Conservation (phyloP, 2,888 invertebrate species). For the Sphinx pinastri region DNA sequence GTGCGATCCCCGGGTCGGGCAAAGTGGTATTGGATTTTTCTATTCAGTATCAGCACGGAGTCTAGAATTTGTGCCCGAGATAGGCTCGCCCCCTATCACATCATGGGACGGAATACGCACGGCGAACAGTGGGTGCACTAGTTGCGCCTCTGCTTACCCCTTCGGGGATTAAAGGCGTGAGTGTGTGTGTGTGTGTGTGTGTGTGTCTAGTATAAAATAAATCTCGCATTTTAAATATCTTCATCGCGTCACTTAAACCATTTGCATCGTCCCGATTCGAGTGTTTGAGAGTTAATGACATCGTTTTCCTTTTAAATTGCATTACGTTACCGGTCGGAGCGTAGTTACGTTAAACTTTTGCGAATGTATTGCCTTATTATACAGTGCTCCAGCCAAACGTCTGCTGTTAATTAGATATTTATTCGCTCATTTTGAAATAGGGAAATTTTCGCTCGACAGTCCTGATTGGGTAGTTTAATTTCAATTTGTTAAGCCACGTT, state of each 20-base stretch:
- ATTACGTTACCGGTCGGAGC: conserved; percentile 40
- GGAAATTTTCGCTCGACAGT: background rate
- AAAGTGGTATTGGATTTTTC: no score
- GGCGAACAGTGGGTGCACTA: no score
- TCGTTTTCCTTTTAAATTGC: conserved; percentile 53
- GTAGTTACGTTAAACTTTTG: conserved; percentile 38
- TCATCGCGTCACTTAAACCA: conserved; percentile 5
- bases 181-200: no score
- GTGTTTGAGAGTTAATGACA: conserved; percentile 43
- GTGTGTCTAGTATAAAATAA: no score
- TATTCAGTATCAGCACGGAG: no score
- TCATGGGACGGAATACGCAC: no score
- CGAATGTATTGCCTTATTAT: conserved; percentile 44
- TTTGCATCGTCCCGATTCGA: conserved; percentile 11
- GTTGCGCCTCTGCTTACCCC: no score
- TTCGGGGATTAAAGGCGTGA: no score
- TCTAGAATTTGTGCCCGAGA: no score
- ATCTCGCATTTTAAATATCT: background rate
- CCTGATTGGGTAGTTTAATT: conserved; percentile 10
- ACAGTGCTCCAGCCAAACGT: conserved; percentile 39
- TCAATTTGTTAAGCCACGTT: conserved; percentile 11
- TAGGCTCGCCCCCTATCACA: no score
- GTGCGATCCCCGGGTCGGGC: no score
- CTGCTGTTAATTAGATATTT: conserved; percentile 36
- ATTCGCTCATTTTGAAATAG: conserved; percentile 35